Base-by-base conservation (phyloP, 2,113 vertebrate genomes). In the Prunella fulvescens region DNA sequence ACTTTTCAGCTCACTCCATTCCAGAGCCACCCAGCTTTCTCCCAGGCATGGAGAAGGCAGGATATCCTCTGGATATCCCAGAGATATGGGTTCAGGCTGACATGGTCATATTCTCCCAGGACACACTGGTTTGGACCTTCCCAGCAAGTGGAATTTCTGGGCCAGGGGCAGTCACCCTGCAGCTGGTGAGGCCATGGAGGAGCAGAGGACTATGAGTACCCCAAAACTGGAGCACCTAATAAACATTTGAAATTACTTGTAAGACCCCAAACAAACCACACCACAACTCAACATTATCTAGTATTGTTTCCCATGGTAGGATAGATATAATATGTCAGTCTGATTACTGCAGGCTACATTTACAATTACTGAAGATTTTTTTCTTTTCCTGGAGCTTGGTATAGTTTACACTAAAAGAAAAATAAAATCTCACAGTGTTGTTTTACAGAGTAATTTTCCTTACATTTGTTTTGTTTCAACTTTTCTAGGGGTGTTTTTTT, bases 51-150 rank as follows among this genome's bases (percentile, higher is more conserved):
- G 16, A 16, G 15, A 37, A 93, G 44, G 23, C 31, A 62, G 10
- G 9, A 17, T 35, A 28, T 54, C 19, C 22, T 66, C 51, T 66
- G 71, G 35, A 31, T 42, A 50, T 42, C 44, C 20, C 51, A 40
- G 61, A 86, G 9, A 12, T 24, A 10, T 8, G 8, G 56, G 8
- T 39, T 33, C 45, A 74, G 37, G n/a, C 20, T 3, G 4, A 26
- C 0, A 0, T 53, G 11, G 3, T 77, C 44, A 44, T 16, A 3
- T 31, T 78, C 19, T 47, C 13, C n/a, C 4, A 4, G 23, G 17
- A 48, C 42, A 48, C 33, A 19, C 12, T 0, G 1, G 19, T 33
- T 22, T 3, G 3, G 26, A 54, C 23, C 19, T 48, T 60, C 9
- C 20, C 1, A 1, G 29, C 14, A 37, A 11, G 37, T 25, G 31